Percentiles rank a stretch among this genome's conserved stretches.
These are phyloP conservation scores for Anolis apletophallus DNA, from an alignment of 2,797 vertebrate genomes.

Conservation along the genomic window DNA sequence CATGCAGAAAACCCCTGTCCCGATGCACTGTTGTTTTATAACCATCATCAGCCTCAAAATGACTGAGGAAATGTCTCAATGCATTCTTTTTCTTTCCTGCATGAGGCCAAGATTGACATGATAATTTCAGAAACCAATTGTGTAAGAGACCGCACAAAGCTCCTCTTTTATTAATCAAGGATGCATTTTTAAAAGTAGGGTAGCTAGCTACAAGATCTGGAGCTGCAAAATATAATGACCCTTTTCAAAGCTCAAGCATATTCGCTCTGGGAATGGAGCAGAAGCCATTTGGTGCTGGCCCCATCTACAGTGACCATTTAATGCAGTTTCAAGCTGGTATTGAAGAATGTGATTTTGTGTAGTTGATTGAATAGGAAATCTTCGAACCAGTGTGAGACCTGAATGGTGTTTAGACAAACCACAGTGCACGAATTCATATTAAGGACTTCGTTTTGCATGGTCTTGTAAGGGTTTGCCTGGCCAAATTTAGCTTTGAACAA, in stretches of 20 bases:
- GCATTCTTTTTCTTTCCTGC: constrained; percentile 35
- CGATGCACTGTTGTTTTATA: background rate
- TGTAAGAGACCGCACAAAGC: constrained; percentile 39
- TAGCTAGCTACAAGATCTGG: constrained; percentile 9
- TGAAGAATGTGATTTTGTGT: too few species aligned
- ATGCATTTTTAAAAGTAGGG: constrained; percentile 38
- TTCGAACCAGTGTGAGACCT: too few species aligned
- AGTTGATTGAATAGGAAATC: too few species aligned
- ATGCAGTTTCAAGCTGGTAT: too few species aligned
- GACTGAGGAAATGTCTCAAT: constrained; percentile 47
- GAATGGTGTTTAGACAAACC: too few species aligned
- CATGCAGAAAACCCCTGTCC: background rate
- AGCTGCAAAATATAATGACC: constrained; percentile 3
- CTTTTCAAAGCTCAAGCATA: constrained; percentile 23
- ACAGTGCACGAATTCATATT: too few species aligned
- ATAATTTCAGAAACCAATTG: constrained; percentile 54
- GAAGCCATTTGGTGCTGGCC: background rate
- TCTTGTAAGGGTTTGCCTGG: too few species aligned
- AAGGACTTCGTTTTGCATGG: too few species aligned
- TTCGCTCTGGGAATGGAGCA: constrained; percentile 18
- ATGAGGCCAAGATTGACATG: constrained; percentile 38
- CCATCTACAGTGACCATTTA: too few species aligned
- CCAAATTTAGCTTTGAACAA: too few species aligned
- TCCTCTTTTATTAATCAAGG: constrained; percentile 37
- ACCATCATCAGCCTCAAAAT: background rate